Percentiles rank a stretch among this genome's conserved stretches.
These are phyloP conservation scores for Osmerus eperlanus DNA, from an alignment of 2,113 vertebrate genomes.

Conservation along the genomic window DNA sequence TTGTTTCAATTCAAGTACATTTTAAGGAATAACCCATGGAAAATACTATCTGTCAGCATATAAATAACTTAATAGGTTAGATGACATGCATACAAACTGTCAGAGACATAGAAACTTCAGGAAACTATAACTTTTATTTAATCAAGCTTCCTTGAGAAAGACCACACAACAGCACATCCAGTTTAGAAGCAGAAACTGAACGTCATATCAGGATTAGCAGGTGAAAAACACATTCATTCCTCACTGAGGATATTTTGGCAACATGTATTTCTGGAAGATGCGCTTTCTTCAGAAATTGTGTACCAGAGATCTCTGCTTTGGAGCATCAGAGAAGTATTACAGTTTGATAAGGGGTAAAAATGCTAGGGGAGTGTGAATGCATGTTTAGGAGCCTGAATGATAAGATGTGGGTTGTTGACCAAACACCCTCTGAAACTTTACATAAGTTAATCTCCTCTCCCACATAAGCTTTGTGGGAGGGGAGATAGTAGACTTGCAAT, in stretches of 20 bases:
- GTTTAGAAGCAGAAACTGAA: too few species aligned
- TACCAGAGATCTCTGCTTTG: not conserved
- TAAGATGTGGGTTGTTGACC: not conserved
- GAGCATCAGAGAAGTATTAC: not conserved
- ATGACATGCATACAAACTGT: too few species aligned
- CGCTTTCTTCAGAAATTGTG: not conserved
- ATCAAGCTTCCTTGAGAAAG: too few species aligned
- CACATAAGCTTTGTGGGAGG: not conserved
- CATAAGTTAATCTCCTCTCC: not conserved
- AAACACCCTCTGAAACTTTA: not conserved
- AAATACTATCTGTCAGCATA: not conserved
- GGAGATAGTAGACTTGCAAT: not conserved
- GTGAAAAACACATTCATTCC: too few species aligned
- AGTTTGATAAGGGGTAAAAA: not conserved
- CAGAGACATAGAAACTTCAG: too few species aligned
- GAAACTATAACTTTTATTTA: too few species aligned
- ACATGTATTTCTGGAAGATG: too few species aligned
- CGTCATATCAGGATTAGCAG: too few species aligned
- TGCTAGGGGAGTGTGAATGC: not conserved
- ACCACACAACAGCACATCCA: too few species aligned
- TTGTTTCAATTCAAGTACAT: not conserved
- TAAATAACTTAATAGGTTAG: not conserved
- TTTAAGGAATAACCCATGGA: not conserved
- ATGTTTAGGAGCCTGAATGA: not conserved
- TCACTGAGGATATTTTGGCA: too few species aligned